These are phyloP conservation scores for Xestoiulus laeticollis DNA, from an alignment of 2,888 invertebrate species.

Conservation along the genomic window DNA sequence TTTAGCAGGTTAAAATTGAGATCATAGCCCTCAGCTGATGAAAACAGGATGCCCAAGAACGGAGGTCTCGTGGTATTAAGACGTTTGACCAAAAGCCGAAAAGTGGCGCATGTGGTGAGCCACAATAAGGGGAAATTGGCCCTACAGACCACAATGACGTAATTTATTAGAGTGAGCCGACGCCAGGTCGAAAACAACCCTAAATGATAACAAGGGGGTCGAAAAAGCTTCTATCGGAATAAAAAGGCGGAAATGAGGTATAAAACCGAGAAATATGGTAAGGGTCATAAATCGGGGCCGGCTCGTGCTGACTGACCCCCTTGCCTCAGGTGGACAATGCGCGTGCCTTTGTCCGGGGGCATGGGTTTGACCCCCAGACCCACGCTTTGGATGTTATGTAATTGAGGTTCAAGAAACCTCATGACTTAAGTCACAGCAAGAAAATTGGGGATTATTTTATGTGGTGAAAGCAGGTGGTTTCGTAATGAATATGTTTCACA, in stretches of 20 bases:
- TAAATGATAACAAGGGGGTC: neutral
- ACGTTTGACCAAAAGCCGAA: neutral
- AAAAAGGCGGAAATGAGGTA: neutral
- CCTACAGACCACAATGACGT: slow-evolving; percentile 3
- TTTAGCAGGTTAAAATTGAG: neutral
- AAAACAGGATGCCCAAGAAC: neutral
- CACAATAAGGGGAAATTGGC: neutral
- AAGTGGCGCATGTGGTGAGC: neutral
- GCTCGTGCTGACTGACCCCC: neutral
- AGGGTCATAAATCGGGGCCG: neutral
- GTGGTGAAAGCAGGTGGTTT: too few species aligned
- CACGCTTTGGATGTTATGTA: neutral
- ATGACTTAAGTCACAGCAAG: neutral
- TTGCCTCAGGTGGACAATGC: neutral
- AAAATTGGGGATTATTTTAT: too few species aligned
- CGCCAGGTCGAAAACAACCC: neutral
- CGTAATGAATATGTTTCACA: too few species aligned
- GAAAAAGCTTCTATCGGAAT: neutral
- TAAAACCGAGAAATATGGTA: neutral
- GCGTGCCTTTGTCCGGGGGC: neutral
- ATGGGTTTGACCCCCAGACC: neutral
- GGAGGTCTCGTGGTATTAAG: neutral
- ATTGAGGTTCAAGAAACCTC: neutral
- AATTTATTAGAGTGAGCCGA: slow-evolving; percentile 14
- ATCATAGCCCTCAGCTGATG: neutral